phyloP scores from a whole-genome alignment of 2,113 vertebrate genomes.

The Porphyrio hochstetteri region DNA sequence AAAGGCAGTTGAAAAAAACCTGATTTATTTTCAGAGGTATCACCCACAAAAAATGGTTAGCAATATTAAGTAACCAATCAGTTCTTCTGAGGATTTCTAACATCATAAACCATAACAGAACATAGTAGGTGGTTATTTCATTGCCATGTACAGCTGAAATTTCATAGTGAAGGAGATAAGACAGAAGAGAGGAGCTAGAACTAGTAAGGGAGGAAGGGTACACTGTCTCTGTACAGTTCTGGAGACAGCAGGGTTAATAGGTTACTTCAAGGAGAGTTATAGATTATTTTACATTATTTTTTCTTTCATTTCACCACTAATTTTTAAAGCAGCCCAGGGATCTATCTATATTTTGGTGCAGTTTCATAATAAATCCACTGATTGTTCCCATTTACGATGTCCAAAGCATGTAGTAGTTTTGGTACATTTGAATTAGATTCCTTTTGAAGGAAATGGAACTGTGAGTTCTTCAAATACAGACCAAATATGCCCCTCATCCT shows the following conservation, averaged over 20 bases:
- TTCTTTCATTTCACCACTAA: neutral
- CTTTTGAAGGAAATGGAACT: neutral
- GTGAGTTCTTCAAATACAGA: neutral
- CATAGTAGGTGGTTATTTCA: neutral
- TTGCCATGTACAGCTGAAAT: neutral
- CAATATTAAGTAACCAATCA: neutral
- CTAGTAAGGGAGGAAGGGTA: neutral
- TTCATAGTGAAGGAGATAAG: neutral
- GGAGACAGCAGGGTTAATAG: neutral
- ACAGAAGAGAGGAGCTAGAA: neutral
- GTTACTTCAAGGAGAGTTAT: neutral
- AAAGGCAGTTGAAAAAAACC: neutral
- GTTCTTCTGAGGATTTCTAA: neutral
- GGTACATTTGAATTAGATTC: neutral
- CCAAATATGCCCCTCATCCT: neutral
- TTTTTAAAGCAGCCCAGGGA: neutral
- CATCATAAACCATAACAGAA: neutral
- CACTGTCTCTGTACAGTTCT: neutral
- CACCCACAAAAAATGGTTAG: neutral
- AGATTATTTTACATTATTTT: neutral
- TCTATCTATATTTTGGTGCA: neutral
- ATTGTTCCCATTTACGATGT: neutral
- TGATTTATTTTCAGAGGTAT: neutral
- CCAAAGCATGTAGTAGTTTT: neutral
- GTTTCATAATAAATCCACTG: neutral